A percentile compares a stretch with the other conserved stretches of the same genome.
These are phyloP conservation scores for Whitmania pigra DNA, from an alignment of 1,140 invertebrate genomes.

Conservation along the genomic window DNA sequence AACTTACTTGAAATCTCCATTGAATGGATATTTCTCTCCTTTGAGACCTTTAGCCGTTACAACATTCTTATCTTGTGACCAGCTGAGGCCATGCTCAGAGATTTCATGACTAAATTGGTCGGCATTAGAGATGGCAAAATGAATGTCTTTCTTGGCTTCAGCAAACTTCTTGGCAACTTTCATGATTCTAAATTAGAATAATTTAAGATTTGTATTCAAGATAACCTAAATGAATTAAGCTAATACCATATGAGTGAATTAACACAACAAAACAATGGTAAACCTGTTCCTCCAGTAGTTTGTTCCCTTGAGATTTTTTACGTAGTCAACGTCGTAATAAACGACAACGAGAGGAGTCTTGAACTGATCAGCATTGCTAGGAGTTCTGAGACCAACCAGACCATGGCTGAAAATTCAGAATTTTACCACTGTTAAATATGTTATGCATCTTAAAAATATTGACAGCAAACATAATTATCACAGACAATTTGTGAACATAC, in stretches of 20 bases:
- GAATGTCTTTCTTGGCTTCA: slow-evolving; percentile 50
- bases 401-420: slow-evolving; percentile 59
- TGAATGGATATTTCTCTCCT: slow-evolving; percentile 78
- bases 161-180: slow-evolving; percentile 64
- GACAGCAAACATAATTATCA: neutral
- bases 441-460: neutral
- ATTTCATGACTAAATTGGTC: slow-evolving; percentile 51
- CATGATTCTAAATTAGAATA: slow-evolving; percentile 34
- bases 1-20: slow-evolving; percentile 68
- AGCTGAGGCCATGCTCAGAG: slow-evolving; percentile 80
- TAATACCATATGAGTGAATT: neutral
- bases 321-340: slow-evolving; percentile 88
- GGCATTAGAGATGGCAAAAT: slow-evolving; percentile 78
- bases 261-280: neutral
- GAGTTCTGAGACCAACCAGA: slow-evolving; percentile 73
- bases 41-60: slow-evolving; percentile 66
- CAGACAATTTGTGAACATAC: neutral
- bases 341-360: slow-evolving; percentile 75
- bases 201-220: neutral
- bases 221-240: neutral
- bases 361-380: slow-evolving; percentile 73
- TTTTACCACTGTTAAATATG: too few species aligned
- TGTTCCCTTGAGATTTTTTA: slow-evolving; percentile 91
- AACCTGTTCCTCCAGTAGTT: slow-evolving; percentile 99
- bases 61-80: slow-evolving; percentile 75